Percentiles rank a stretch among this genome's conserved stretches.
phyloP scores from a whole-genome alignment of 2,888 invertebrate genomes.

The Hydrotaea cyrtoneurina region DNA sequence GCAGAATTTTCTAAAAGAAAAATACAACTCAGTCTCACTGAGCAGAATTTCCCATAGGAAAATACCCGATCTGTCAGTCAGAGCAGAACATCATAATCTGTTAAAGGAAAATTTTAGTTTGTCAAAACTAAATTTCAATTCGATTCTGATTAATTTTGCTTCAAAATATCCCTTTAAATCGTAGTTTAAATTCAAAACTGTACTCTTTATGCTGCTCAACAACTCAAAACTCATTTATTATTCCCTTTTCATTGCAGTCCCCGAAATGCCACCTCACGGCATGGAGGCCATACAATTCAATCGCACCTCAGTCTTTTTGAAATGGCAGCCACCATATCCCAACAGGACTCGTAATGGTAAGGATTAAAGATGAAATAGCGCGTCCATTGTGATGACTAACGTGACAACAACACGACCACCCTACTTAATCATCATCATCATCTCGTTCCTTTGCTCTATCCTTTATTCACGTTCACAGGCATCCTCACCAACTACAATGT shows the following conservation, averaged over 20 bases:
- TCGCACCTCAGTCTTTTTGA: constrained; percentile 88
- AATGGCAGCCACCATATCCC: constrained; percentile 91
- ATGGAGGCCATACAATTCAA: constrained; percentile 92
- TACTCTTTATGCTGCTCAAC: not conserved
- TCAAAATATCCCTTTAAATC: too few relatives aligned
- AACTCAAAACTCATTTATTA: constrained; percentile 44
- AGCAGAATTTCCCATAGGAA: too few relatives aligned
- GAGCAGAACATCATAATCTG: too few relatives aligned
- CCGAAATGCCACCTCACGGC: constrained; percentile 90
- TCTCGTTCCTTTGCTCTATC: constrained; percentile 14
- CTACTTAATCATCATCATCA: constrained; percentile 62
- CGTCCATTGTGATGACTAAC: constrained; percentile 3
- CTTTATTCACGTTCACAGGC: constrained; percentile 70
- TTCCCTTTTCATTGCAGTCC: constrained; percentile 83
- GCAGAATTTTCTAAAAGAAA: too few relatives aligned
- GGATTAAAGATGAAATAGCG: constrained; percentile 49
- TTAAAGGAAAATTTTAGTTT: too few relatives aligned
- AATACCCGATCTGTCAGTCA: too few relatives aligned
- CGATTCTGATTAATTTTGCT: too few relatives aligned
- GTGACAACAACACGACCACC: constrained; percentile 30
- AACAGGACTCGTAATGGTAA: constrained; percentile 88
- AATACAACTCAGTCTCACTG: too few relatives aligned
- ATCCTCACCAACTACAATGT: constrained; percentile 91
- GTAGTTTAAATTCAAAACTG: too few relatives aligned
- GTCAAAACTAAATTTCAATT: too few relatives aligned